Conservation (phyloP, 1,140 invertebrate genomes). For the Listronotus oregonensis region DNA sequence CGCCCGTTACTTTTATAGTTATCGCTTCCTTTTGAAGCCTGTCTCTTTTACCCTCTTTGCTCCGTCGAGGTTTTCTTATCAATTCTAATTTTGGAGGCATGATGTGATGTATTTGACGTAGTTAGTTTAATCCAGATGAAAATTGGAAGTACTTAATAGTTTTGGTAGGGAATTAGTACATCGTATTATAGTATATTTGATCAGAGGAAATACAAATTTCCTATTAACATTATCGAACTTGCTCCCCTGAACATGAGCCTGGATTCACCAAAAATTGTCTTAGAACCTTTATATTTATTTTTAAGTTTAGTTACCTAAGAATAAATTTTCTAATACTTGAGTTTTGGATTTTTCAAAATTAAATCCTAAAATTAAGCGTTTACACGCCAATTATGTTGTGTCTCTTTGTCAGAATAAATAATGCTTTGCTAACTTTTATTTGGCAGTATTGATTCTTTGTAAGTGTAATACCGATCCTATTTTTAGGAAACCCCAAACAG, state of each 20-base stretch:
- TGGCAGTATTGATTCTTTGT: too few species aligned
- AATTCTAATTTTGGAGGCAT: conserved; percentile 29
- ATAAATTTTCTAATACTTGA: too few species aligned
- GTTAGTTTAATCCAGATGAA: conserved; percentile 5
- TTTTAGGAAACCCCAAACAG: too few species aligned
- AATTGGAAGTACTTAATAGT: not conserved
- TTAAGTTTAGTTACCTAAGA: too few species aligned
- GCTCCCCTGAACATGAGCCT: not conserved
- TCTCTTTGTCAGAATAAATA: too few species aligned
- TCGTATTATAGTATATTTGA: not conserved
- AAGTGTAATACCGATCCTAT: too few species aligned
- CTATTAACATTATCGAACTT: not conserved
- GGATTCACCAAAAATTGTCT: too few species aligned
- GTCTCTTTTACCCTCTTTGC: conserved; percentile 22
- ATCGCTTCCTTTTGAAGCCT: conserved; percentile 49
- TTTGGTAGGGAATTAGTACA: not conserved
- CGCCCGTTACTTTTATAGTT: conserved; percentile 54
- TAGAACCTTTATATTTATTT: too few species aligned
- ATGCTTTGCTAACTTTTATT: too few species aligned
- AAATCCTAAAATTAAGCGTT: too few species aligned
- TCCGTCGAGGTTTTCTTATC: conserved; percentile 27
- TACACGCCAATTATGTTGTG: too few species aligned
- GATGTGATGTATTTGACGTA: conserved; percentile 12
- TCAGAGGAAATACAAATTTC: not conserved
- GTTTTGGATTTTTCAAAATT: too few species aligned